Conservation (phyloP, 2,113 vertebrate genomes). For the Ammodramus savannarum region DNA sequence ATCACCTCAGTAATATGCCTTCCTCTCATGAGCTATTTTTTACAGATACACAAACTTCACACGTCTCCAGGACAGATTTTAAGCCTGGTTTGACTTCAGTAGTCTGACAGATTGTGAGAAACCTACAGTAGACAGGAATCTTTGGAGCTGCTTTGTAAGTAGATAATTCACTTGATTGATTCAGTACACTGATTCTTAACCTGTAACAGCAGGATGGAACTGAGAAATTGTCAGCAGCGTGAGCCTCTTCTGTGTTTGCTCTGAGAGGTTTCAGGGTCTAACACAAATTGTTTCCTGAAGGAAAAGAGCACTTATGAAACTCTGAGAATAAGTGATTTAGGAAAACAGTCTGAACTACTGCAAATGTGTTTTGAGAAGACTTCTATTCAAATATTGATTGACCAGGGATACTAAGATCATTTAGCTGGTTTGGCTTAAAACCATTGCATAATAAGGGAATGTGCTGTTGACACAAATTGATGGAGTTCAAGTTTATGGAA, state of each 20-base stretch:
- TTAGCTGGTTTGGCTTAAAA: not conserved
- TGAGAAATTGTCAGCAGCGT: not conserved
- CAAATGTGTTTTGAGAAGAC: not conserved
- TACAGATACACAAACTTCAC: not conserved
- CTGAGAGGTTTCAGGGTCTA: not conserved
- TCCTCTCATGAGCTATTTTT: not conserved
- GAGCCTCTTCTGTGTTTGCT: not conserved
- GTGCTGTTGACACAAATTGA: not conserved
- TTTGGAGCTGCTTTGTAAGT: not conserved
- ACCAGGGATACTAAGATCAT: not conserved
- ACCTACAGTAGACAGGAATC: not conserved
- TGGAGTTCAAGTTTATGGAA: not conserved
- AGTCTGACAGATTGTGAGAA: not conserved
- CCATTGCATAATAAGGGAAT: not conserved
- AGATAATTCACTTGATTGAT: not conserved
- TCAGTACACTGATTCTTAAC: not conserved
- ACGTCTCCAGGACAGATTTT: not conserved
- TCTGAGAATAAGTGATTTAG: not conserved
- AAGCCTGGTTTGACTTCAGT: constrained; percentile 14
- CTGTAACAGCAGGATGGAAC: not conserved
- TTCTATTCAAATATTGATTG: not conserved
- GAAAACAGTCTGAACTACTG: not conserved
- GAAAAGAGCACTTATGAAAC: not conserved
- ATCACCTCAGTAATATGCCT: not conserved
- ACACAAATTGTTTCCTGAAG: not conserved